These are phyloP conservation scores for Haliaeetus leucogaster DNA, from an alignment of 2,113 vertebrate species.

Conservation along the genomic window DNA sequence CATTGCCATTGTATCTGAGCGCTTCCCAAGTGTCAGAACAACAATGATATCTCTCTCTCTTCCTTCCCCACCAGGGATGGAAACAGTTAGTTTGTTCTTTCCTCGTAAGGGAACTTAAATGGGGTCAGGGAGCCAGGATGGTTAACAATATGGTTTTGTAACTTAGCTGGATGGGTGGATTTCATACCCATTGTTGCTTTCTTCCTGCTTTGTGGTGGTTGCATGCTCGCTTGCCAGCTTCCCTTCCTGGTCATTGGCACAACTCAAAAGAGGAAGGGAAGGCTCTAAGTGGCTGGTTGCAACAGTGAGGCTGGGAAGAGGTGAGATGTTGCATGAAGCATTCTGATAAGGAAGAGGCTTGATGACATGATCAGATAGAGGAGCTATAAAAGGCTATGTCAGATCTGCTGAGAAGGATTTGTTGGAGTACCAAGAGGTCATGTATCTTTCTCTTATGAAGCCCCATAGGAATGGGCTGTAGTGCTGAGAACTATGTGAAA, in stretches of 20 bases:
- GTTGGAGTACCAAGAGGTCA: not conserved
- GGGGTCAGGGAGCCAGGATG: conserved; percentile 30
- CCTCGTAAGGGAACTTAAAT: not conserved
- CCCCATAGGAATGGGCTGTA: not conserved
- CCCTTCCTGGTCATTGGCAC: conserved; percentile 10
- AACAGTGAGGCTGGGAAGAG: not conserved
- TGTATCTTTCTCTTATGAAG: not conserved
- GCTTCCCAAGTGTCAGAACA: conserved; percentile 43
- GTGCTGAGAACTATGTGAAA: not conserved
- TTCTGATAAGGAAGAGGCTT: conserved; percentile 23
- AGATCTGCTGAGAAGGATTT: not conserved
- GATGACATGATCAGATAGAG: not conserved
- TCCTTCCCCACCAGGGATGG: not conserved
- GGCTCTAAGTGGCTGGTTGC: not conserved
- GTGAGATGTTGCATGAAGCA: not conserved
- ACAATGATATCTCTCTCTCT: conserved; percentile 39
- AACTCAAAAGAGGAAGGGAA: not conserved
- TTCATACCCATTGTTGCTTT: conserved; percentile 51
- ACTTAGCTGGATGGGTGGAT: conserved; percentile 34
- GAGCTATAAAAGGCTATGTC: not conserved
- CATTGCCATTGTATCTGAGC: not conserved
- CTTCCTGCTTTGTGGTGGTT: conserved; percentile 45
- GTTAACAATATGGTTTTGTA: conserved; percentile 52
- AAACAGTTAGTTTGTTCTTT: conserved; percentile 54
- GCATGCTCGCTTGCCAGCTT: conserved; percentile 6